Percentiles rank a stretch among this genome's conserved stretches.
phyloP scores from a whole-genome alignment of 2,888 invertebrate genomes.

The Caenorhabditis sp. region DNA sequence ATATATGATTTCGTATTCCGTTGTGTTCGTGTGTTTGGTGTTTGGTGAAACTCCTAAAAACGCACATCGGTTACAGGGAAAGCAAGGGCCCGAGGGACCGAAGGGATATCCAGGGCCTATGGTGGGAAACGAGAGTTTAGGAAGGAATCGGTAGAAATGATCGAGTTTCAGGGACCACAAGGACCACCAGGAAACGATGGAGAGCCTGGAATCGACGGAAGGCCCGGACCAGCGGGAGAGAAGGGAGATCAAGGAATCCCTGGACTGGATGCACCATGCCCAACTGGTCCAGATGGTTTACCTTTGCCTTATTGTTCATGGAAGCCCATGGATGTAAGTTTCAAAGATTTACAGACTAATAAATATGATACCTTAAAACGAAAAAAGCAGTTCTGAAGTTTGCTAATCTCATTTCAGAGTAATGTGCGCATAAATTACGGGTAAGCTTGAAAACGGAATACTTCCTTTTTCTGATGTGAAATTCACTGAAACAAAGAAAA shows the following conservation, averaged over 20 bases:
- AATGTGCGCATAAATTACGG: constrained; percentile 77
- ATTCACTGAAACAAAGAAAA: constrained; percentile 26
- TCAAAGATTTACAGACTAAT: not conserved
- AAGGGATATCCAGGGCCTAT: constrained; percentile 78
- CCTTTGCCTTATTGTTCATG: constrained; percentile 92
- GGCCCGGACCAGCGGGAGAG: constrained; percentile 77
- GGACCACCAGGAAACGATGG: constrained; percentile 77
- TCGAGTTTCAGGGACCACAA: constrained; percentile 68
- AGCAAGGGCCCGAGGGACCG: constrained; percentile 75
- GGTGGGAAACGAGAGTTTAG: constrained; percentile 47
- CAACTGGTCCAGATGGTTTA: constrained; percentile 94
- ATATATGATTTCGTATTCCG: constrained; percentile 18
- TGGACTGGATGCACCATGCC: constrained; percentile 98
- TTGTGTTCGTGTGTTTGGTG: constrained; percentile 35
- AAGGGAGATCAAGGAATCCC: constrained; percentile 88
- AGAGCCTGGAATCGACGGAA: constrained; percentile 73
- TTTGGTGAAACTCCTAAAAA: constrained; percentile 47
- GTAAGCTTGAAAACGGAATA: constrained; percentile 62
- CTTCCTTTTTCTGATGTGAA: not conserved
- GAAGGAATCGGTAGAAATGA: constrained; percentile 2
- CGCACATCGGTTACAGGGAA: constrained; percentile 75
- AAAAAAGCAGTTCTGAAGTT: no score
- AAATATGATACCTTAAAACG: no score
- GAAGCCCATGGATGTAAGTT: constrained; percentile 79
- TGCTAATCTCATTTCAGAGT: constrained; percentile 65